Conservation (phyloP, 2,113 vertebrate species). For the Sceloporus tristichus region DNA sequence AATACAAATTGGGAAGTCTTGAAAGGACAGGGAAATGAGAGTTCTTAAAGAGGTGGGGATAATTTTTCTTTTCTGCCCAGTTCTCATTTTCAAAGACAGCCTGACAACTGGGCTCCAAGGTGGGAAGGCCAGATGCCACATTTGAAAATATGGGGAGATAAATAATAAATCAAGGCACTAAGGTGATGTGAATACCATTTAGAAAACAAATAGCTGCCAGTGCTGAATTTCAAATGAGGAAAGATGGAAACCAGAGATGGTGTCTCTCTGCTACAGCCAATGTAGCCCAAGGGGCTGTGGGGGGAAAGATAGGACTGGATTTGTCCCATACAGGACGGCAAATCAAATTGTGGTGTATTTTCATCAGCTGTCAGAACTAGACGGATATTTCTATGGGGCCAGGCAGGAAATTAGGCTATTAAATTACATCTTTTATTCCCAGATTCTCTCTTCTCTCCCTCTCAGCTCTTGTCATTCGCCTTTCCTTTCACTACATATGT, state of each 20-base stretch:
- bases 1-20: background rate
- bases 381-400: constrained; percentile 86
- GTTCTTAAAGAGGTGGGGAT: constrained; percentile 5
- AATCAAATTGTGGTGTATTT: constrained; percentile 88
- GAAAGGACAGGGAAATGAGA: constrained; percentile 18
- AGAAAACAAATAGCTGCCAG: constrained; percentile 4
- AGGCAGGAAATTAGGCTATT: constrained; percentile 96
- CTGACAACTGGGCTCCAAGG: constrained; percentile 16
- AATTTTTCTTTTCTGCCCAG: constrained; percentile 39
- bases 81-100: constrained; percentile 33
- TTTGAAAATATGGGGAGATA: constrained; percentile 37
- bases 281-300: background rate
- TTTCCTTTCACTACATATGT: constrained; percentile 84
- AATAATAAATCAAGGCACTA: constrained; percentile 40
- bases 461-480: constrained; percentile 78
- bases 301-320: constrained; percentile 81
- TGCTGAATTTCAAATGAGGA: constrained; percentile 44
- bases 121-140: constrained; percentile 22
- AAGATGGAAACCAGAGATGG: constrained; percentile 47
- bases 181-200: constrained; percentile 28
- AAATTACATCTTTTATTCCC: constrained; percentile 87
- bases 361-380: constrained; percentile 90
- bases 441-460: background rate
- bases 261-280: constrained; percentile 30
- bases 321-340: constrained; percentile 83